Conservation (phyloP, 2,113 vertebrate species). For the Corythaeola cristata region DNA sequence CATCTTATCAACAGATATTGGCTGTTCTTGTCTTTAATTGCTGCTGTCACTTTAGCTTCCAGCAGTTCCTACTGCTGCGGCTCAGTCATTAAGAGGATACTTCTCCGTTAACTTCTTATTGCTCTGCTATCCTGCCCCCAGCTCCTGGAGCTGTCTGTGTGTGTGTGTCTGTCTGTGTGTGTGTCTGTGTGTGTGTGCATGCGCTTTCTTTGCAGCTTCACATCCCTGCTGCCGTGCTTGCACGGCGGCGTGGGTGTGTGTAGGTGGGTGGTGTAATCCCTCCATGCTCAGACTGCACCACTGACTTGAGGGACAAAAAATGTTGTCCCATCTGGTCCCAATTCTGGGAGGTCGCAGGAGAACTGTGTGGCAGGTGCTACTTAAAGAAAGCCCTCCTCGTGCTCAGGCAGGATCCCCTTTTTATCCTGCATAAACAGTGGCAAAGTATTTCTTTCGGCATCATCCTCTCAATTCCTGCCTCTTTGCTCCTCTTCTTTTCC, state of each 20-base stretch:
- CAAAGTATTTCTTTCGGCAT: background rate
- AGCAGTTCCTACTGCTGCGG: background rate
- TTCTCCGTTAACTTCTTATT: background rate
- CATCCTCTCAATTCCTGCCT: background rate
- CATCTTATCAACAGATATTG: conserved; percentile 56
- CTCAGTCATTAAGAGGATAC: background rate
- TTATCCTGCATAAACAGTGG: background rate
- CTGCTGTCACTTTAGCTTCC: conserved; percentile 28
- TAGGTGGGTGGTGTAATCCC: background rate
- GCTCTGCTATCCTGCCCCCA: background rate
- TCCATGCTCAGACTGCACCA: background rate
- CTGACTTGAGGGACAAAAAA: background rate
- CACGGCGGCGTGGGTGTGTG: background rate
- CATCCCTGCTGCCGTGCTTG: background rate
- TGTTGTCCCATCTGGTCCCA: background rate
- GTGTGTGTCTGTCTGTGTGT: background rate
- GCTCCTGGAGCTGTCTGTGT: background rate
- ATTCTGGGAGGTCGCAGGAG: background rate
- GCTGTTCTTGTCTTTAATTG: conserved; percentile 29
- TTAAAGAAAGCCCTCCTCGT: background rate
- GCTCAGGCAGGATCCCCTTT: background rate
- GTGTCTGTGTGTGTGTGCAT: fast-evolving
- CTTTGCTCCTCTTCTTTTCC: background rate
- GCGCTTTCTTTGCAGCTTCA: background rate
- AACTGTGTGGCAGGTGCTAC: background rate